Base-by-base conservation (phyloP, 2,888 invertebrate genomes). In the Zeuzera pyrina region DNA sequence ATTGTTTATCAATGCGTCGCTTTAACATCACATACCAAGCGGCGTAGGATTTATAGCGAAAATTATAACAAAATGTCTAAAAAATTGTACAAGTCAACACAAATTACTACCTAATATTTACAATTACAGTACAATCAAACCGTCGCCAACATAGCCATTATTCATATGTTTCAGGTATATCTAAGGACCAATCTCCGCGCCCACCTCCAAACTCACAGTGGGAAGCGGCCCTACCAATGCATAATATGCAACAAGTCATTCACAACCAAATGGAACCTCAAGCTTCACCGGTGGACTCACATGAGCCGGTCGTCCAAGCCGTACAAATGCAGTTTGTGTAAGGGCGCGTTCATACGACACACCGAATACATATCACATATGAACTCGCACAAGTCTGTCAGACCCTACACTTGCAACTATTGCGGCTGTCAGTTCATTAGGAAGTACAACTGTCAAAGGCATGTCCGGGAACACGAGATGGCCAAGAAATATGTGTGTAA, bases 261-360 rank as follows among this genome's bases (percentile, higher is more conserved):
- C 78, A 91, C 92, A 47, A 94, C 94, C 46, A 93, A 93, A 65
- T 95, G 94, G 92, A 95, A 95, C 77, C 85, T 95, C 31, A 93
- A 94, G 61, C 86, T 93, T 47, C 95, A 95, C 76, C 89, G 91
- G 45, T 94, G 94, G 94, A 93, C 93, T 30, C 95, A 95, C 74
- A 91, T 91, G 34, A 90, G 91, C 31, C 89, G 94, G 40, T 90
- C 91, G 10, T 87, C 91, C 15, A 94, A 94, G 60, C 95, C 95
- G 1, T 94, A 86, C 81, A 94, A 94, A 65, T 95, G 95, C 72
- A 86, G 86, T 42, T 86, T 90, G 47, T 95, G 95, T 69, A 91
- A 91, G 50, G 91, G 91, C 35, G 94, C 94, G 11, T 95, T 94
- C 72, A 89, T 94, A 35, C 87, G 94, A 5, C 90, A 91, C 52